phyloP scores from a whole-genome alignment of 2,797 vertebrate genomes.

The Smutsia temminckii region DNA sequence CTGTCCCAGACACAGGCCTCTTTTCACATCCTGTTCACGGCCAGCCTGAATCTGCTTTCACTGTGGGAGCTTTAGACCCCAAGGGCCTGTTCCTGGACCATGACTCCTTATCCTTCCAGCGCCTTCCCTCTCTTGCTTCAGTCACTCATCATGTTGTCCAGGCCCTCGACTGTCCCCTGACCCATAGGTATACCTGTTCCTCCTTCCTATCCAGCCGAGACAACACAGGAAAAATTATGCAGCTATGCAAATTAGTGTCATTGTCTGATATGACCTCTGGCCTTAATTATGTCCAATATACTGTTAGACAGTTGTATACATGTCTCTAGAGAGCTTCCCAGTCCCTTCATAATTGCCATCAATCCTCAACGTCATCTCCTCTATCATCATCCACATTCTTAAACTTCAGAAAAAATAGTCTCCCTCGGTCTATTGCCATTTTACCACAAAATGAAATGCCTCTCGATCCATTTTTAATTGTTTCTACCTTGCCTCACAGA shows the following conservation, averaged over 20 bases:
- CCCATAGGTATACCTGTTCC: not conserved
- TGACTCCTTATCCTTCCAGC: not conserved
- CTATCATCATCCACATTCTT: not conserved
- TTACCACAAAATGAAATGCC: not conserved
- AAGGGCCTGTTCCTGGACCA: not conserved
- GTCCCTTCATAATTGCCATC: not conserved
- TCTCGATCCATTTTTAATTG: not conserved
- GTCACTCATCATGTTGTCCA: not conserved
- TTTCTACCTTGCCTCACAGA: not conserved
- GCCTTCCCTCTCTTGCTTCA: not conserved
- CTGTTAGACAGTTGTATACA: not conserved
- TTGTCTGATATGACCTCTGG: not conserved
- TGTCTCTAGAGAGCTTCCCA: not conserved
- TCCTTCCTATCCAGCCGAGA: not conserved
- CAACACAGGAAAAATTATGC: not conserved
- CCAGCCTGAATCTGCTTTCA: not conserved
- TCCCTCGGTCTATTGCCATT: not conserved
- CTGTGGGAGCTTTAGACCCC: not conserved
- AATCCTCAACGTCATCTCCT: not conserved
- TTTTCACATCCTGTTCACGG: not conserved
- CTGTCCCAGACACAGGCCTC: not conserved
- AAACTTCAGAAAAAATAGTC: not conserved
- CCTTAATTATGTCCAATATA: not conserved
- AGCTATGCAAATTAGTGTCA: not conserved
- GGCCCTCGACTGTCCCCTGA: too few relatives aligned